A percentile compares a stretch with the other conserved stretches of the same genome.
phyloP scores from a whole-genome alignment of 2,113 vertebrate species.

The Monopterus albus region DNA sequence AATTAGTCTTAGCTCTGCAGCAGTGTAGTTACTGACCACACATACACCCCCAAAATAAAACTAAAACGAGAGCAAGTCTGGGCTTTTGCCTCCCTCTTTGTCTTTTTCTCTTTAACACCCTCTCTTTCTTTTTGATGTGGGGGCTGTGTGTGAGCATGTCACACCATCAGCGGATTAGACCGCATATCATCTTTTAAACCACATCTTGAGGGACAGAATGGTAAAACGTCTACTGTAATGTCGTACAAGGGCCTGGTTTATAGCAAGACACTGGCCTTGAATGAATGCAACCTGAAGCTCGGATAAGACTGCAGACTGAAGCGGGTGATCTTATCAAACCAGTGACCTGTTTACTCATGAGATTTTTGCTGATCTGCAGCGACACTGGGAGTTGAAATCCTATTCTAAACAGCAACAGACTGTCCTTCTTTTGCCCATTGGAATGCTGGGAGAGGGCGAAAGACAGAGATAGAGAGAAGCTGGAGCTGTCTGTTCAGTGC shows the following conservation, averaged over 20 bases:
- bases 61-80: neutral
- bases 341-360: conserved; percentile 9
- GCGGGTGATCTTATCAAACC: conserved; percentile 21
- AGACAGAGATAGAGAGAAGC: neutral
- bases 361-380: conserved; percentile 9
- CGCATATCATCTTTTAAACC: conserved; percentile 54
- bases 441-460: neutral
- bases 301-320: neutral
- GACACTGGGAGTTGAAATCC: neutral
- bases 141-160: conserved; percentile 23
- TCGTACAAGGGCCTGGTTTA: too few relatives aligned
- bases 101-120: conserved; percentile 1
- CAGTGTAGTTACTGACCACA: neutral
- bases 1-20: conserved; percentile 13
- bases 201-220: conserved; percentile 55
- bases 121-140: conserved; percentile 7
- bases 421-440: neutral
- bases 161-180: conserved; percentile 58
- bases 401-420: neutral
- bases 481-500: conserved; percentile 39
- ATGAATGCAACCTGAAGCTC: neutral
- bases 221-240: too few relatives aligned
- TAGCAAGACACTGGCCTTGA: neutral
- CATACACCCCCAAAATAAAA: neutral
- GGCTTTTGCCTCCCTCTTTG: neutral